A percentile compares a stretch with the other conserved stretches of the same genome.
Conservation (phyloP, 2,888 invertebrate species). For the Melieria crassipennis region DNA sequence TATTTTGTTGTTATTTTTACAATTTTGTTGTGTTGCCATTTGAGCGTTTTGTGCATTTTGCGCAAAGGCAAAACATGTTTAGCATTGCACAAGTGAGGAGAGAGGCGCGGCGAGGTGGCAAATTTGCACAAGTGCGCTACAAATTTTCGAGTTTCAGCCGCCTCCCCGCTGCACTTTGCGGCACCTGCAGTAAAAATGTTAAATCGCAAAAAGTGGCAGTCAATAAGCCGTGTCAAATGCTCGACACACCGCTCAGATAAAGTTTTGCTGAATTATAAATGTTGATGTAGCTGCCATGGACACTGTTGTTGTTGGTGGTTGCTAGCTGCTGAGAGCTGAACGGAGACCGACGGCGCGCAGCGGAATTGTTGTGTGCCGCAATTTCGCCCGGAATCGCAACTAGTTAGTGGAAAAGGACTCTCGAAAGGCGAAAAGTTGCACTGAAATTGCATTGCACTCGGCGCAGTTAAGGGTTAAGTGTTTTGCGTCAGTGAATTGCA, state of each 20-base stretch:
- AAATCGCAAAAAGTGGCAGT: conserved; percentile 37
- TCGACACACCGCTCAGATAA: conserved; percentile 21
- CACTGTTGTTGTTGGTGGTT: background rate
- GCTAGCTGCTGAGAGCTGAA: too few species aligned
- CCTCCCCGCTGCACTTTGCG: too few species aligned
- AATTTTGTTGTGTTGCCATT: background rate
- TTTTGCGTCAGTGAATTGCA: too few species aligned
- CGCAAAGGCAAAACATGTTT: conserved; percentile 1
- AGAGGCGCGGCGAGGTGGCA: conserved; percentile 1
- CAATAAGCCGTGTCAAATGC: conserved; percentile 39
- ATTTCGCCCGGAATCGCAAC: background rate
- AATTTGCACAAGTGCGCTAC: conserved; percentile 50
- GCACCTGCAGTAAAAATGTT: conserved; percentile 45
- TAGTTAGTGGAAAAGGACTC: background rate
- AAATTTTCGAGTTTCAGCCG: conserved; percentile 55
- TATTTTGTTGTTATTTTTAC: background rate
- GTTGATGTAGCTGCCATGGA: background rate
- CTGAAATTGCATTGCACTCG: background rate
- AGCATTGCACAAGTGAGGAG: too few species aligned
- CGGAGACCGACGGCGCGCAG: background rate
- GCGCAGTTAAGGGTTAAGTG: too few species aligned
- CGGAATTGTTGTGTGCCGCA: background rate
- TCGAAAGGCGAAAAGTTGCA: background rate
- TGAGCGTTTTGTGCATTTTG: conserved; percentile 3
- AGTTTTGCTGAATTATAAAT: conserved; percentile 14